A percentile compares a stretch with the other conserved stretches of the same genome.
Conservation (phyloP, 2,113 vertebrate genomes). For the Poeciliopsis occidentalis region DNA sequence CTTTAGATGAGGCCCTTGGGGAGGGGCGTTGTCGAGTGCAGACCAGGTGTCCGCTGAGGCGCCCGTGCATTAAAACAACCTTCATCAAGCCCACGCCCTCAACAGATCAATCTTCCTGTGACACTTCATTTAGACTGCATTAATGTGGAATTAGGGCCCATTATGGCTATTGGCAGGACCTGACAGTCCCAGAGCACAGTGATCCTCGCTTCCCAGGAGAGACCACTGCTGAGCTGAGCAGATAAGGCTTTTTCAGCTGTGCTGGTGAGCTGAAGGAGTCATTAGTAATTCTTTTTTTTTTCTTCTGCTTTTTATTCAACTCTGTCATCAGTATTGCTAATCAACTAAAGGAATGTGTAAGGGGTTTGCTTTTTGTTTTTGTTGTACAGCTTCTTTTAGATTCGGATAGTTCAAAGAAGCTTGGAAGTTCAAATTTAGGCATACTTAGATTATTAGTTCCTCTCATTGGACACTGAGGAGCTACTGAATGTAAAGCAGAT, state of each 20-base stretch:
- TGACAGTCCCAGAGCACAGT: constrained; percentile 81
- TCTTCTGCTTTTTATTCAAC: constrained; percentile 70
- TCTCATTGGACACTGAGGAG: no score
- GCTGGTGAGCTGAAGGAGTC: constrained; percentile 78
- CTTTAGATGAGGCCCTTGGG: constrained; percentile 72
- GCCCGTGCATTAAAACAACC: constrained; percentile 76
- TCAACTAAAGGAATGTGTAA: constrained; percentile 79
- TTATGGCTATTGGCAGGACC: constrained; percentile 88
- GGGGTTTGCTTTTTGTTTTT: constrained; percentile 45
- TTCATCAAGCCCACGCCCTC: constrained; percentile 83
- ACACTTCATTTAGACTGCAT: constrained; percentile 96
- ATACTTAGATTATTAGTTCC: no score
- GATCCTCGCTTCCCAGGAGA: constrained; percentile 77
- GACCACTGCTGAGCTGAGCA: constrained; percentile 82
- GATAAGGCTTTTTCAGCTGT: constrained; percentile 80
- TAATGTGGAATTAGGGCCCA: constrained; percentile 92
- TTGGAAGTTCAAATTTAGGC: constrained; percentile 56
- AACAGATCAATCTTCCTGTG: constrained; percentile 92
- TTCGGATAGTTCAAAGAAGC: constrained; percentile 41
- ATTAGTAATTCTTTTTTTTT: constrained; percentile 61
- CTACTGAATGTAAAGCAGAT: no score
- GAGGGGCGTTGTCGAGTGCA: constrained; percentile 65
- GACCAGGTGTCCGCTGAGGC: constrained; percentile 81
- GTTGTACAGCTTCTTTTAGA: constrained; percentile 17
- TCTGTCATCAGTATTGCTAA: constrained; percentile 78